Evolutionary conservation across 2,113 vertebrate species (phyloP).

Genomic region (Eptesicus fuscus): DNA sequence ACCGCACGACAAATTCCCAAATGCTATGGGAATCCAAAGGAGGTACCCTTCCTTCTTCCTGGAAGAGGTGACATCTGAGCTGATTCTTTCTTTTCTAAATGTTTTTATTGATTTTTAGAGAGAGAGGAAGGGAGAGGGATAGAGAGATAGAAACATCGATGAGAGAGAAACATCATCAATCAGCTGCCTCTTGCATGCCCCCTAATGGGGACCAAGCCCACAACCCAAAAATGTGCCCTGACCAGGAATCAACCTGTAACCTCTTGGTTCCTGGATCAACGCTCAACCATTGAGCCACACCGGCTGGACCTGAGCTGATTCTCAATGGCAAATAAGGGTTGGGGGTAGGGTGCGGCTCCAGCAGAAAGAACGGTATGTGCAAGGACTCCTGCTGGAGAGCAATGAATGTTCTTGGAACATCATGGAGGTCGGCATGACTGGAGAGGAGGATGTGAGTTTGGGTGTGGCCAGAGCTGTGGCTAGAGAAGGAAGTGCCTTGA

Average conservation of each 20-base stretch:
- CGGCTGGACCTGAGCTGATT: neutral
- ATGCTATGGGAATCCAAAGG: neutral
- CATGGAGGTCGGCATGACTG: neutral
- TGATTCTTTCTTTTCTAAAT: neutral
- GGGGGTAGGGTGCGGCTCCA: neutral
- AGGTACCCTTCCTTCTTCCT: neutral
- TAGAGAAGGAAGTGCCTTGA: neutral
- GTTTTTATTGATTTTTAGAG: too few species aligned
- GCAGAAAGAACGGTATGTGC: conserved; percentile 48
- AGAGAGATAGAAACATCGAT: too few species aligned
- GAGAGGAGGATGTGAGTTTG: neutral
- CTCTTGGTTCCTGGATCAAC: too few species aligned
- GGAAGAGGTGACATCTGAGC: conserved; percentile 16
- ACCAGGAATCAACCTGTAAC: too few species aligned
- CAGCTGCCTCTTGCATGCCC: too few species aligned
- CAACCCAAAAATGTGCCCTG: too few species aligned
- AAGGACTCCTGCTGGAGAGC: neutral
- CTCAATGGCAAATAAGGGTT: conserved; percentile 9
- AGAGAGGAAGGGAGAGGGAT: too few species aligned
- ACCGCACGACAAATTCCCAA: neutral
- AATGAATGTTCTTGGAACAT: conserved; percentile 9
- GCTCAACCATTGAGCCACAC: too few species aligned
- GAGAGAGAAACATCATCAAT: too few species aligned
- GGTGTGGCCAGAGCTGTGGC: neutral
- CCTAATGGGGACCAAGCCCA: too few species aligned